phyloP scores from a whole-genome alignment of 1,140 invertebrate genomes.

The Drosophila guanche region DNA sequence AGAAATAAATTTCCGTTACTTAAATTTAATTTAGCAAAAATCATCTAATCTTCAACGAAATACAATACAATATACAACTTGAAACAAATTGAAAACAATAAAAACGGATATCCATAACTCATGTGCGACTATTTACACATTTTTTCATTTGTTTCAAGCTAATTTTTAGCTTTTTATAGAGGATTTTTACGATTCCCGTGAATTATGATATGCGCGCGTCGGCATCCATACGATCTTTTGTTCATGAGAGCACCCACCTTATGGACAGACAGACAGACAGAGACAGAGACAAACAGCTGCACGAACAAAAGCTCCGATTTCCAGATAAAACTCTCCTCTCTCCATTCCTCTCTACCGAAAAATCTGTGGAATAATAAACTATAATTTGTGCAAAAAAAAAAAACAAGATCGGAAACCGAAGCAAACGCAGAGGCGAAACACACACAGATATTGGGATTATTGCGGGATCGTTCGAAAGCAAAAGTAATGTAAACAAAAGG shows the following conservation, averaged over 20 bases:
- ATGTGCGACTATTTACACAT: background rate
- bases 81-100: too few relatives aligned
- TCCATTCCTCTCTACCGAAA: background rate
- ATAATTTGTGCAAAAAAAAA: slow-evolving; percentile 55
- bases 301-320: slow-evolving; percentile 57
- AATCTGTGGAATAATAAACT: slow-evolving; percentile 49
- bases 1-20: too few relatives aligned
- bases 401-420: slow-evolving; percentile 17
- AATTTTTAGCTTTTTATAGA: background rate
- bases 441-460: slow-evolving; percentile 12
- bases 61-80: too few relatives aligned
- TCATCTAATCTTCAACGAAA: background rate
- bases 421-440: slow-evolving; percentile 26
- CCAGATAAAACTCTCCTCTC: slow-evolving; percentile 41
- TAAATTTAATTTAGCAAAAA: background rate
- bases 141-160: background rate
- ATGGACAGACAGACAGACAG: slow-evolving; percentile 17
- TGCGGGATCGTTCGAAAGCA: slow-evolving; percentile 50
- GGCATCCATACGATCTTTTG: slow-evolving; percentile 17
- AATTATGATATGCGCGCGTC: slow-evolving; percentile 17
- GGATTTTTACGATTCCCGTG: slow-evolving; percentile 34
- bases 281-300: slow-evolving; percentile 51
- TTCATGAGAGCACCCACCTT: slow-evolving; percentile 16
- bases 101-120: too few relatives aligned
- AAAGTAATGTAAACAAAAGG: slow-evolving; percentile 59